Base-by-base conservation (phyloP, 2,113 vertebrate species). In the Eolophus roseicapilla region DNA sequence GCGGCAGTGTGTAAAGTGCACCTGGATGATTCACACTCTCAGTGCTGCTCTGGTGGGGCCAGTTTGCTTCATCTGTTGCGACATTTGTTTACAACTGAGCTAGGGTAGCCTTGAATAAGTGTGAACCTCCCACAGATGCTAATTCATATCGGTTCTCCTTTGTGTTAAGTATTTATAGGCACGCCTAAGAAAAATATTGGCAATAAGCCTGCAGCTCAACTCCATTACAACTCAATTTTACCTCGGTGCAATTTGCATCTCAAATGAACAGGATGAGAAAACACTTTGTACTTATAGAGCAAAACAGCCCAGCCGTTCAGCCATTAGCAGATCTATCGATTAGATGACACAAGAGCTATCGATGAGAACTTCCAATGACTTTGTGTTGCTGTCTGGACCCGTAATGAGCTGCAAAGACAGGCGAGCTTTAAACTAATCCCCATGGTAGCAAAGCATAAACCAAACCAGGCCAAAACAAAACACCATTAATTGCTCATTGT, bases 161-260 rank as follows among this genome's bases (percentile, higher is more conserved):
- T 53, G 75, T 74, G 89, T 96, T 88, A 85, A 91, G 92, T 89
- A 95, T 92, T 91, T 76, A 90, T 67, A 81, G 84, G 43, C 92
- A 71, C 89, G 82, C 95, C 91, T 92, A 90, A 92, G 94, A 83
- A 93, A 96, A 95, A 85, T 27, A 92, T 55, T n/a, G 90, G 49
- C 91, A 18, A 82, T 2, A 29, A 93, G 60, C 63, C 74, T 7
- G 50, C 73, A n/a, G 80, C 77, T 87, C 93, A 47, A 59, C 62
- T 59, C 63, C 83, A 95, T 44, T 65, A 52, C 87, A 52, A 69
- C 75, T 78, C 86, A 37, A 41, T 82, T 88, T 89, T 63, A 74
- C 73, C 74, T 53, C 74, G 1, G 71, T 2, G 64, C 31, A 37
- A 49, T 79, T 86, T 90, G 63, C 84, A 67, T 92, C 82, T 81